Conservation (phyloP, 2,888 invertebrate genomes). For the Synergus japonicus region DNA sequence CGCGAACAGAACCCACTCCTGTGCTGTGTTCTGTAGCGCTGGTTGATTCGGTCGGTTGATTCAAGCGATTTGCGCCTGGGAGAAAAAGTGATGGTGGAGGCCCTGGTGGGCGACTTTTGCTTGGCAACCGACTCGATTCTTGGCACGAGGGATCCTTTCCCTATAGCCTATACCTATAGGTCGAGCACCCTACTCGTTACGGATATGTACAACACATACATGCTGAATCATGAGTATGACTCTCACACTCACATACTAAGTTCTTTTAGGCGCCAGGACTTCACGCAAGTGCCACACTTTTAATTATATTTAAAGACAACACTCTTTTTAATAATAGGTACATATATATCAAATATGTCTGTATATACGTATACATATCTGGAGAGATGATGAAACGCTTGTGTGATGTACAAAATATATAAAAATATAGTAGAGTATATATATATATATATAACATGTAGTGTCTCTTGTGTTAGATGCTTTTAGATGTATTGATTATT, state of each 20-base stretch:
- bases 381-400: too few relatives aligned
- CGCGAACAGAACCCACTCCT: neutral
- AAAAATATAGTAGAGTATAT: neutral
- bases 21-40: neutral
- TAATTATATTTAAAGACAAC: neutral
- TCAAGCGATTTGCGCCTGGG: conserved; percentile 41
- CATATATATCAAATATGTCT: neutral
- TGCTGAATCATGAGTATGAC: neutral
- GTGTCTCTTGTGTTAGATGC: neutral
- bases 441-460: too few relatives aligned
- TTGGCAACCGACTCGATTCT: conserved; percentile 46
- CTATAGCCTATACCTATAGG: conserved; percentile 1
- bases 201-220: neutral
- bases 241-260: neutral
- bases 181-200: neutral
- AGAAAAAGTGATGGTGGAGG: neutral
- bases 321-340: neutral
- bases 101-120: conserved; percentile 48
- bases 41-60: neutral
- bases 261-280: conserved; percentile 17
- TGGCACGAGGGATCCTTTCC: conserved; percentile 30
- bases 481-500: conserved; percentile 9
- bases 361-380: too few relatives aligned
- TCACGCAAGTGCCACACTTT: conserved; percentile 1
- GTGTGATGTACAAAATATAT: too few relatives aligned